Evolutionary conservation across 30 jellyfish, hydroid and myxozoan genomes (phyloP).

Genomic region (Aurelia sp.): DNA sequence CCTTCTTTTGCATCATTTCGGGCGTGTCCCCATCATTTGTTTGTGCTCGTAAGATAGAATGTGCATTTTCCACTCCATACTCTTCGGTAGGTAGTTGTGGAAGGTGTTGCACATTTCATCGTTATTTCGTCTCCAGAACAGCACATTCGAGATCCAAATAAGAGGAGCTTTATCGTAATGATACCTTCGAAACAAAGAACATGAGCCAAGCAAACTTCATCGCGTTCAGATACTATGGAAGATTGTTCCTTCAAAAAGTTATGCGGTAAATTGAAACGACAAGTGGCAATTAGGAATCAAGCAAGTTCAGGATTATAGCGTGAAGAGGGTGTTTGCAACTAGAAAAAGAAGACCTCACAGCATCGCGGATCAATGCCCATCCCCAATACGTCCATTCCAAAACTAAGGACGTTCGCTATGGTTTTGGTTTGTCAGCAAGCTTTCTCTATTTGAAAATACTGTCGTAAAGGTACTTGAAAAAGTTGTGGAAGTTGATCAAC

Average conservation of each 20-base stretch:
- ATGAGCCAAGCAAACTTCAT: neutral
- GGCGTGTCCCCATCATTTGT: too few relatives aligned
- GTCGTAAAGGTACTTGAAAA: too few relatives aligned
- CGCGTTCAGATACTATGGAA: neutral
- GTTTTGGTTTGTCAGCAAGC: constrained; percentile 11
- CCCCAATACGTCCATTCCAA: neutral
- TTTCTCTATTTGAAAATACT: constrained; percentile 11
- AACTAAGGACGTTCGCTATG: constrained; percentile 3
- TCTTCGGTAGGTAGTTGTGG: too few relatives aligned
- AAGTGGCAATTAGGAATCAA: constrained; percentile 20
- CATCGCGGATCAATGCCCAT: neutral
- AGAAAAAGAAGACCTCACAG: too few relatives aligned
- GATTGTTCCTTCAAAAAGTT: neutral
- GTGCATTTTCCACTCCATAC: too few relatives aligned
- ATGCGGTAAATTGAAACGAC: neutral
- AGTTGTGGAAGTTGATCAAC: too few relatives aligned
- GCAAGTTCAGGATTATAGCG: neutral
- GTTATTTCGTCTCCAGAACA: constrained; percentile 3
- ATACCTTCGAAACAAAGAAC: constrained; percentile 23
- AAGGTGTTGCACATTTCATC: too few relatives aligned
- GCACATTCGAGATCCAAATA: neutral
- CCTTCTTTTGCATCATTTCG: too few relatives aligned
- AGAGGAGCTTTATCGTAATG: neutral
- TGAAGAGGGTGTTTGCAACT: too few relatives aligned
- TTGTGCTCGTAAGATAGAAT: too few relatives aligned